A percentile compares a stretch with the other conserved stretches of the same genome.
phyloP scores from a whole-genome alignment of 2,113 vertebrate genomes.

The Phoxinus phoxinus region DNA sequence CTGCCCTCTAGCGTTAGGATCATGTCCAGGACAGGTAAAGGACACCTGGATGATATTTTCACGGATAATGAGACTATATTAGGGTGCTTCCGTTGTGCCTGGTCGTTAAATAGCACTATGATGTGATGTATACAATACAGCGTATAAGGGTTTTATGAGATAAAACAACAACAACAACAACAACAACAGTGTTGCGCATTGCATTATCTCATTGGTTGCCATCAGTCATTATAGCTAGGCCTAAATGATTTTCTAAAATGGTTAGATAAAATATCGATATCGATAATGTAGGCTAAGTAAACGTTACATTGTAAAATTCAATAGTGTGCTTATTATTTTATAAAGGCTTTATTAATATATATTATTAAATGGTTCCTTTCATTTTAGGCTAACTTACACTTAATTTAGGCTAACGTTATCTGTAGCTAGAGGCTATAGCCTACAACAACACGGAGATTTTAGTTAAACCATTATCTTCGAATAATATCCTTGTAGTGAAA shows the following conservation, averaged over 20 bases:
- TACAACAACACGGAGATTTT: no score
- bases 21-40: background rate
- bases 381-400: no score
- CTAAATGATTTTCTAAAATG: background rate
- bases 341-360: background rate
- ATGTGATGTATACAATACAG: background rate
- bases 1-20: constrained; percentile 7
- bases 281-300: no score
- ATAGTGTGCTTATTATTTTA: background rate
- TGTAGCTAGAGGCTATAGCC: no score
- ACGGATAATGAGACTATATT: background rate
- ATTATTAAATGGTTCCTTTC: background rate
- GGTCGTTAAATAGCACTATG: background rate
- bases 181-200: background rate
- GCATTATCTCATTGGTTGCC: background rate
- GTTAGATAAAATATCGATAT: background rate
- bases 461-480: background rate
- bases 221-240: background rate
- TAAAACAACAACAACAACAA: background rate
- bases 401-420: no score
- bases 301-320: background rate
- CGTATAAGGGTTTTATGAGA: background rate
- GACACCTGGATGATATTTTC: background rate
- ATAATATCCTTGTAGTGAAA: background rate
- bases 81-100: background rate